Base-by-base conservation (phyloP, 2,797 vertebrate genomes). In the Centropyge bicolor region DNA sequence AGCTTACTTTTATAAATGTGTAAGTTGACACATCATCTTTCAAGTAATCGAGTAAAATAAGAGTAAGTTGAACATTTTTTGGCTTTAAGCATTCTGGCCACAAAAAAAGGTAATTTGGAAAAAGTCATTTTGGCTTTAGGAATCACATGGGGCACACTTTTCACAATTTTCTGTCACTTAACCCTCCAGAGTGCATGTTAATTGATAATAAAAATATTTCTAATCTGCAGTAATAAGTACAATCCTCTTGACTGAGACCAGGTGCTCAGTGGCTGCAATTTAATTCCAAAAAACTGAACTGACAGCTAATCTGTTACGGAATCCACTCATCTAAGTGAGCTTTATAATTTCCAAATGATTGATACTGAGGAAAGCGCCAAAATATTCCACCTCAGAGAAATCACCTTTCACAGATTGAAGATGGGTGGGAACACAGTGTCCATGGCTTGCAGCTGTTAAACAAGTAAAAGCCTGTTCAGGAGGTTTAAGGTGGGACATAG, bases 401-500 rank as follows among this genome's bases (percentile, higher is more conserved):
- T 67, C 27, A 16, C 17, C 8, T 43, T 31, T 8, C 22, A 40
- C 17, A 19, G 20, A 12, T 11, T 57, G 41, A 49, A 45, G 57
- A 43, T 38, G 55, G 6, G 14, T 27, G 61, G 11, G 55, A 60
- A 31, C 1, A 0, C 5, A 20, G 22, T 52, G 56, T 0, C 7
- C 48, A 70, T 35, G 70, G 41, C 35, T 11, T n/a, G 54, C 24
- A 76, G 55, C 48, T 80, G 65, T 79, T 62, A 19, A 70, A 85
- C 86, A 79, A 78, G 86, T 82, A 40, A 66, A 74, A 82, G 54
- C 76, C 16, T 56, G 81, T 84, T 22, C 1, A 43, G 4, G n/a
- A 31, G 46, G 56, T 24, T 78, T 66, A 65, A 24, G n/a, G 49
- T 52, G 24, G n/a, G 54, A 46, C 48, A 35, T 70, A 81, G 63